Percentiles rank a stretch among this genome's conserved stretches.
These are phyloP conservation scores for Gonatopus flavifemur DNA, from an alignment of 1,140 invertebrate species.

Conservation along the genomic window DNA sequence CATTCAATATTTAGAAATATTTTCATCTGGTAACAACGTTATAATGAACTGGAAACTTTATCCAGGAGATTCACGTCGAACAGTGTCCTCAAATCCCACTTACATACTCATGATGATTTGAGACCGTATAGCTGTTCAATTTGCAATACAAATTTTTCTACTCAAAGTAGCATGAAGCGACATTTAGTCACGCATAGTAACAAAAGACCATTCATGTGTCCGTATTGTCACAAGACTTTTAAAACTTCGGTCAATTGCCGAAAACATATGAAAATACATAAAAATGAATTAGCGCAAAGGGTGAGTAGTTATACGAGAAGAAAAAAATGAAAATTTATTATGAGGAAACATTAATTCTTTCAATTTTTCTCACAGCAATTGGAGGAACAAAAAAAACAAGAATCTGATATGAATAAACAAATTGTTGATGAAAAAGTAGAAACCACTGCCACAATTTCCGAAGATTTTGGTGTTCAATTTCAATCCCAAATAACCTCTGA, in stretches of 20 bases:
- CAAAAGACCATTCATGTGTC: conserved; percentile 68
- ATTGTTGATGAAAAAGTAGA: neutral
- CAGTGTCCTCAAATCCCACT: conserved; percentile 67
- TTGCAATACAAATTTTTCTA: conserved; percentile 63
- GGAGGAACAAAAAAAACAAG: conserved; percentile 33
- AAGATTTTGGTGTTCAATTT: conserved; percentile 33
- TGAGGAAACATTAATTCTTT: neutral
- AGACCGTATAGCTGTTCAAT: conserved; percentile 52
- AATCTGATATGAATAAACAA: neutral
- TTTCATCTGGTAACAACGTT: neutral
- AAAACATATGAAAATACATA: conserved; percentile 73
- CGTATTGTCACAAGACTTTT: conserved; percentile 73
- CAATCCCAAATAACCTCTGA: conserved; percentile 36
- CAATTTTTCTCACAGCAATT: conserved; percentile 30
- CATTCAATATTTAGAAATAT: neutral
- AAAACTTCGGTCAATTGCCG: conserved; percentile 69
- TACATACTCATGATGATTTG: conserved; percentile 62
- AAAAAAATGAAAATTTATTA: neutral
- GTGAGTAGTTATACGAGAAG: conserved; percentile 21
- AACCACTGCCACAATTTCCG: conserved; percentile 13
- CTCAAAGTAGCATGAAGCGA: conserved; percentile 66
- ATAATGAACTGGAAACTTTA: neutral
- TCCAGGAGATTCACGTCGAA: conserved; percentile 63
- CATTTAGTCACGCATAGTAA: conserved; percentile 68
- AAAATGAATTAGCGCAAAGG: conserved; percentile 55